A percentile compares a stretch with the other conserved stretches of the same genome.
phyloP scores from a whole-genome alignment of 35 echinoderm and acorn worm species.

The Ophiothrix spiculata region DNA sequence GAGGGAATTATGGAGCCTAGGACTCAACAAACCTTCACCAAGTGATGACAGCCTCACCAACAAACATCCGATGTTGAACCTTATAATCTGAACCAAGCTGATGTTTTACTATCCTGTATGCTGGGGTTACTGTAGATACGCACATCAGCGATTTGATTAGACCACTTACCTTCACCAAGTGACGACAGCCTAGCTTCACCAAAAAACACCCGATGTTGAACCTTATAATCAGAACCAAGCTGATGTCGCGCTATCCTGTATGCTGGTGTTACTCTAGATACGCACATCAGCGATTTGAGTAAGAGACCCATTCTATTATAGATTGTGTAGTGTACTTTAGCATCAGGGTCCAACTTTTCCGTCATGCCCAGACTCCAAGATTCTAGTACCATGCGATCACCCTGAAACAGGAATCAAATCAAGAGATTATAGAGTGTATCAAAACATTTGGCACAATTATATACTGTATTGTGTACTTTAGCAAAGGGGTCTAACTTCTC shows the following conservation, averaged over 20 bases:
- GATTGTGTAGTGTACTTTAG: slow-evolving; percentile 87
- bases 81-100: slow-evolving; percentile 71
- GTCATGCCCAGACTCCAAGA: slow-evolving; percentile 77
- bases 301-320: slow-evolving; percentile 87
- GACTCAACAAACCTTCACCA: slow-evolving; percentile 89
- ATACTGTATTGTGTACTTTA: too few species aligned
- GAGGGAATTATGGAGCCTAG: too few species aligned
- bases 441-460: too few species aligned
- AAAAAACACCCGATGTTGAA: slow-evolving; percentile 77
- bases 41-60: slow-evolving; percentile 66
- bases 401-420: too few species aligned
- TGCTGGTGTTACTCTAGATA: slow-evolving; percentile 60
- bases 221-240: slow-evolving; percentile 59
- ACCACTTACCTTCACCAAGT: slow-evolving; percentile 88
- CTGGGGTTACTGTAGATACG: too few species aligned
- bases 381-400: slow-evolving; percentile 93
- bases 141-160: too few species aligned
- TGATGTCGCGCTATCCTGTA: slow-evolving; percentile 75
- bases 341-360: slow-evolving; percentile 61
- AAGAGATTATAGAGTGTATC: too few species aligned
- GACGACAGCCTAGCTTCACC: slow-evolving; percentile 59
- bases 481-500: too few species aligned
- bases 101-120: slow-evolving; percentile 62
- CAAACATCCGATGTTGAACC: slow-evolving; percentile 74
- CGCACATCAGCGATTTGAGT: slow-evolving; percentile 86